Evolutionary conservation across 2,888 invertebrate genomes (phyloP), one percentile per base, ranked within the genome.

Genomic region (Zygothrica quintamaculata): DNA sequence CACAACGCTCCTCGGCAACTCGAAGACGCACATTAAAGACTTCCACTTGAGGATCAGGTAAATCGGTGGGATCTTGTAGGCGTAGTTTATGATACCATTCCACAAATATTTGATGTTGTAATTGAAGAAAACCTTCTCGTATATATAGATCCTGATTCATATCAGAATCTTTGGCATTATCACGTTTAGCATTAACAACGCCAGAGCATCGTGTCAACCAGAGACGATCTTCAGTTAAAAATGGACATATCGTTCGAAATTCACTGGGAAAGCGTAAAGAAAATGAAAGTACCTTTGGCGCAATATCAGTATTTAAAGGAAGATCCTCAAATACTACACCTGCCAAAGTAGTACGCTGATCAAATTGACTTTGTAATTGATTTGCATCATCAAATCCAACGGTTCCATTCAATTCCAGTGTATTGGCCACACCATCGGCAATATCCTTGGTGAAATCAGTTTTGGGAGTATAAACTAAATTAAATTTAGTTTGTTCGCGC

Each of bases 131-230:
- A 0, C 89, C 89, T 43, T 89, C 89, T 1, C 82, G 78, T 34
- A 85, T 71, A 42, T 89, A 89, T n/a, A 88, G 70, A 59, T 89
- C 89, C 37, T 68, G 74, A 11, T 73, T 33, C 0, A 18, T 31
- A 2, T 68, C 15, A 0, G 44, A 1, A 31, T 72, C 61, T 1
- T 52, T 29, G 1, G 44, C 55, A 47, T 72, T 64, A 3, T 78
- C 76, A 2, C 59, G 55, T 0, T 57, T 64, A 9, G 55, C 3
- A n/a, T 44, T 34, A 3, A 88, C 43, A 2, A 69, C 55, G 3
- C 87, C 88, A 1, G 72, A 73, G 31, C 89, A 89, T 11, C 89
- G 86, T 11, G 88, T 89, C 18, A 84, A 26, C 89, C 89, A 89
- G 6, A 88, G 57, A 13, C 79, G 70, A 31, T 84, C 69, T 26